Base-by-base conservation (phyloP, 64 coral and sea anemone genomes). In the Actinia tenebrosa region DNA sequence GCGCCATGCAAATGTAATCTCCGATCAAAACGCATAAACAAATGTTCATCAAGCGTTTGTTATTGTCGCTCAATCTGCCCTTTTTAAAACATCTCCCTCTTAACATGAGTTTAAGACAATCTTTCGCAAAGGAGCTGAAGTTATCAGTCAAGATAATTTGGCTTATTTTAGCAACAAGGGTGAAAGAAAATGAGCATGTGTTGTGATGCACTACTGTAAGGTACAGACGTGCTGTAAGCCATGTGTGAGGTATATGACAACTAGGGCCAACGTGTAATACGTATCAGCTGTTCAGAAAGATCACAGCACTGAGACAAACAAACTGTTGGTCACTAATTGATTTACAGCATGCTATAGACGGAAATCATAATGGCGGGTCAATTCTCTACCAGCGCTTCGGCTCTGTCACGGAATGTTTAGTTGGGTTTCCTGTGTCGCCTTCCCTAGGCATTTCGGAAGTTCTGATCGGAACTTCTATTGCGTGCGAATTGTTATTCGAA, bases 1-100 rank as follows among this genome's bases (percentile, higher is more conserved):
- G 69, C 69, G 69, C 69, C 69, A 75, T 75, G 69, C 25, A 75
- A 75, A 75, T 75, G 25, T 75, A 75, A 75, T 42, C 69, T 75
- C 27, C 13, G 69, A 75, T 75, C 27, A 30, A 75, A 75, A 75
- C 26, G 25, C 69, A 75, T 75, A 75, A 75, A 75, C 69, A 75
- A 75, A 75, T 42, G 69, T 75, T 75, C 1, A 75, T 42, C n/a
- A 75, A 26, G 10, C 69, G n/a, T 75, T 16, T 15, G 27, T 30
- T 75, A 75, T 30, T 75, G 26, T 42, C 69, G 13, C 25, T 75
- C 13, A 42, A 75, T 75, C 69, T 43, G 26, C 69, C 69, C 26
- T 13, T 75, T 42, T 37, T 2, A 42, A 42, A 30, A n/a, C 9
- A 42, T 1, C 10, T 75, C 10, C 6, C 13, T 9, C 69, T 30